Percentiles rank a stretch among this genome's conserved stretches.
These are phyloP conservation scores for Hydrozoanthus gracilis DNA, from an alignment of 92 coral and sea anemone genomes.

Conservation along the genomic window DNA sequence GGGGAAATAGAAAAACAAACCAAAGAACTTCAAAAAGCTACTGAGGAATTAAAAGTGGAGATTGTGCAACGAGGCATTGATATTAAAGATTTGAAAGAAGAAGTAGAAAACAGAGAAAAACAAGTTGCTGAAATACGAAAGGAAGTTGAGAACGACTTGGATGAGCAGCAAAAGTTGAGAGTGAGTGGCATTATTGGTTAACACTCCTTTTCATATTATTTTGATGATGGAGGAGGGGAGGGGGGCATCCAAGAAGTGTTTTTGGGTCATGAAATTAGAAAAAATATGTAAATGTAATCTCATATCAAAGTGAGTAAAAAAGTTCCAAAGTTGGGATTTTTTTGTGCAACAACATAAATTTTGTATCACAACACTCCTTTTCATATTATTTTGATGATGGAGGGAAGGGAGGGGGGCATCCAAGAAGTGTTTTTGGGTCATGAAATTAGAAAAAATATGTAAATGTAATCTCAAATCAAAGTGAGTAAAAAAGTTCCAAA, in stretches of 20 bases:
- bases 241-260: too few species aligned
- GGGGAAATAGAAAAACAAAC: slow-evolving; percentile 96
- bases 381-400: neutral
- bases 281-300: too few species aligned
- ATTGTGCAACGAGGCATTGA: slow-evolving; percentile 94
- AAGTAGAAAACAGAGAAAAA: slow-evolving; percentile 79
- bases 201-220: neutral
- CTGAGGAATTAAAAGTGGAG: slow-evolving; percentile 88
- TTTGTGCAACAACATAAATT: too few species aligned
- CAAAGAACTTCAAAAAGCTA: slow-evolving; percentile 86
- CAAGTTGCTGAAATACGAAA: slow-evolving; percentile 78
- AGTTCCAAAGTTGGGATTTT: too few species aligned
- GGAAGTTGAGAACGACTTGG: slow-evolving; percentile 83
- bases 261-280: too few species aligned
- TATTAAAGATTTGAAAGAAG: slow-evolving; percentile 87
- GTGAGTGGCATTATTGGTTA: slow-evolving; percentile 50
- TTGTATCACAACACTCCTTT: neutral
- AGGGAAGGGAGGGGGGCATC: too few species aligned
- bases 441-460: too few species aligned
- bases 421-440: too few species aligned
- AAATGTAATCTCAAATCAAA: too few species aligned
- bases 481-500: too few species aligned
- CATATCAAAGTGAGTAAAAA: too few species aligned
- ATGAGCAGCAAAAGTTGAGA: slow-evolving; percentile 89
- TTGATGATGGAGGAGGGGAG: neutral